A percentile compares a stretch with the other conserved stretches of the same genome.
Conservation (phyloP, 2,888 invertebrate species). For the Arge pagana region DNA sequence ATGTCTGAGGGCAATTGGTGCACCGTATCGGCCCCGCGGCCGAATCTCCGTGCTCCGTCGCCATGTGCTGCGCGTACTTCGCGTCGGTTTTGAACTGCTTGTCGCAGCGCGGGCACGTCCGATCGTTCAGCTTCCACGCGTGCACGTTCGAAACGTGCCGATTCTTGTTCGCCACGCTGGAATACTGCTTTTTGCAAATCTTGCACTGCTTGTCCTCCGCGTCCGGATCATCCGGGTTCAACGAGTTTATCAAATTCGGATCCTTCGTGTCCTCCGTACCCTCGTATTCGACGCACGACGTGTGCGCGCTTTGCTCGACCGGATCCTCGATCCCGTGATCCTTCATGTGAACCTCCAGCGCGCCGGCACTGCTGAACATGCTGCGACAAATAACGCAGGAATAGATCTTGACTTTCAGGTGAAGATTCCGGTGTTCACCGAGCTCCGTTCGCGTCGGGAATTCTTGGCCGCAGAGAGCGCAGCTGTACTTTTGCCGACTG, state of each 20-base stretch:
- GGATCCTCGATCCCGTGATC: constrained; percentile 48
- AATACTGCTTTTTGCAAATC: constrained; percentile 66
- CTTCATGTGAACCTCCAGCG: constrained; percentile 52
- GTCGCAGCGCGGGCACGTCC: constrained; percentile 67
- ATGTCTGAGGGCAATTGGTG: constrained; percentile 37
- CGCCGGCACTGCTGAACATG: constrained; percentile 67
- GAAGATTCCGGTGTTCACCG: constrained; percentile 69
- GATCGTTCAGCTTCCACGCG: constrained; percentile 49
- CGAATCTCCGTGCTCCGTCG: constrained; percentile 60
- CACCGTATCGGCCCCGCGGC: constrained; percentile 17
- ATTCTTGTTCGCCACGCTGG: constrained; percentile 46
- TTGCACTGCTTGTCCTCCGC: constrained; percentile 58
- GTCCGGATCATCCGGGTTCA: constrained; percentile 39
- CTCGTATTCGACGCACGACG: constrained; percentile 39
- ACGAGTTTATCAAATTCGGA: constrained; percentile 23
- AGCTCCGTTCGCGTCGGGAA: constrained; percentile 66
- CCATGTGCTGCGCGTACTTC: constrained; percentile 66
- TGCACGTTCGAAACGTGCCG: constrained; percentile 49
- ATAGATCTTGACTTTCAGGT: constrained; percentile 70
- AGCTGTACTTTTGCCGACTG: constrained; percentile 53
- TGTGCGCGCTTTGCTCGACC: constrained; percentile 38
- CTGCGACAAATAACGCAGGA: constrained; percentile 65
- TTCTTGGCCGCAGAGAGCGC: constrained; percentile 68
- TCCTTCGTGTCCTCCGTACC: constrained; percentile 26
- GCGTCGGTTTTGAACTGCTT: constrained; percentile 66